These are phyloP conservation scores for Parapsyche elsis DNA, from an alignment of 1,140 invertebrate genomes.

Conservation along the genomic window DNA sequence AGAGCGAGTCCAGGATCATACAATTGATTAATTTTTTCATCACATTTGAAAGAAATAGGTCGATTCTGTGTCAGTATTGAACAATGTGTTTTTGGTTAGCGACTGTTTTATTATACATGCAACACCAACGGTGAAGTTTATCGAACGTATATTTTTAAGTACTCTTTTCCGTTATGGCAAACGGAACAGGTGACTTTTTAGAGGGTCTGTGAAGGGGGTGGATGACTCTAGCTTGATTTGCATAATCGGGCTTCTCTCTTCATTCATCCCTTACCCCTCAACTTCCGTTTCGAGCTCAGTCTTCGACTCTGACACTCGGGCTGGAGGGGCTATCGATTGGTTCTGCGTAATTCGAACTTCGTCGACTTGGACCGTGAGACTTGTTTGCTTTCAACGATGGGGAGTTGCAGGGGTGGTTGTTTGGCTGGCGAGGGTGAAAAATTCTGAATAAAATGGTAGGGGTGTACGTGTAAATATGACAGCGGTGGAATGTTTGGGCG, in stretches of 20 bases:
- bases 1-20: too few species aligned
- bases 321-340: conserved; percentile 17
- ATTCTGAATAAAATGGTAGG: neutral
- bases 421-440: conserved; percentile 6
- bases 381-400: conserved; percentile 14
- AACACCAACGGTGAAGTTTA: too few species aligned
- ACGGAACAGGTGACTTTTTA: neutral
- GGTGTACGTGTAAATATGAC: too few species aligned
- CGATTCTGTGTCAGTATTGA: too few species aligned
- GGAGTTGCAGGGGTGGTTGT: neutral
- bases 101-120: too few species aligned
- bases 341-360: conserved; percentile 31
- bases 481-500: too few species aligned
- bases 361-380: neutral
- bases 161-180: neutral
- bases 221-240: neutral
- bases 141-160: too few species aligned
- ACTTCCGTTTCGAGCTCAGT: neutral
- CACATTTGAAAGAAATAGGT: too few species aligned
- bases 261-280: neutral
- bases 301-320: conserved; percentile 13
- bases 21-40: too few species aligned
- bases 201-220: neutral
- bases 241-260: conserved; percentile 3
- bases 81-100: too few species aligned